A percentile compares a stretch with the other conserved stretches of the same genome.
Conservation (phyloP, 2,888 invertebrate genomes). For the Erynnis tages region DNA sequence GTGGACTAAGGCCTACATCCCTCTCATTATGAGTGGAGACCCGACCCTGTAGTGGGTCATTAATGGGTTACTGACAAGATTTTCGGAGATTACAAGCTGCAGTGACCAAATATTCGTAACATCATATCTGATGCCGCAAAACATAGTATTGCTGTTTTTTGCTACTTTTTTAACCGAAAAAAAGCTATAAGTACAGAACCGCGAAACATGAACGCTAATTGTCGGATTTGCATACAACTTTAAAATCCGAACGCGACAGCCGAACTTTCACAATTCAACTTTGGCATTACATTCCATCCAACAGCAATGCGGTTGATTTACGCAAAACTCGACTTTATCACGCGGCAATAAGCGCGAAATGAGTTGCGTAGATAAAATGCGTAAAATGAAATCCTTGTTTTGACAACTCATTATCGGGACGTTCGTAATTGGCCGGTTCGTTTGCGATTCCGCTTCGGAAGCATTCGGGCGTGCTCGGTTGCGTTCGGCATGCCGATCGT, state of each 20-base stretch:
- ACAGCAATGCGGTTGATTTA: slow-evolving; percentile 12
- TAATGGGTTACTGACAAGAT: no score
- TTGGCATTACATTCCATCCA: slow-evolving; percentile 54
- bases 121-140: no score
- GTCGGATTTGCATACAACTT: slow-evolving; percentile 69
- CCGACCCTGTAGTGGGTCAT: no score
- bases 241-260: slow-evolving; percentile 66
- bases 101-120: no score
- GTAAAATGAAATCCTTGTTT: slow-evolving; percentile 62
- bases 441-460: slow-evolving; percentile 48
- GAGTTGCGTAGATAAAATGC: slow-evolving; percentile 33
- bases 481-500: slow-evolving; percentile 47
- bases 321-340: slow-evolving; percentile 43
- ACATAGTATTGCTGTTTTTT: no score
- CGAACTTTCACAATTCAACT: slow-evolving; percentile 76
- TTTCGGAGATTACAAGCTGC: no score
- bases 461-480: slow-evolving; percentile 50
- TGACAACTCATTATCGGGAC: slow-evolving; percentile 77
- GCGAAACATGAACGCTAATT: slow-evolving; percentile 53
- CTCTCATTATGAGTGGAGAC: no score
- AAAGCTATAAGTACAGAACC: slow-evolving; percentile 6
- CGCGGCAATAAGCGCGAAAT: slow-evolving; percentile 38
- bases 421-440: slow-evolving; percentile 70
- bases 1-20: no score
- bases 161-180: background rate